Conservation (phyloP, 2,113 vertebrate species). For the Oryzias melastigma region DNA sequence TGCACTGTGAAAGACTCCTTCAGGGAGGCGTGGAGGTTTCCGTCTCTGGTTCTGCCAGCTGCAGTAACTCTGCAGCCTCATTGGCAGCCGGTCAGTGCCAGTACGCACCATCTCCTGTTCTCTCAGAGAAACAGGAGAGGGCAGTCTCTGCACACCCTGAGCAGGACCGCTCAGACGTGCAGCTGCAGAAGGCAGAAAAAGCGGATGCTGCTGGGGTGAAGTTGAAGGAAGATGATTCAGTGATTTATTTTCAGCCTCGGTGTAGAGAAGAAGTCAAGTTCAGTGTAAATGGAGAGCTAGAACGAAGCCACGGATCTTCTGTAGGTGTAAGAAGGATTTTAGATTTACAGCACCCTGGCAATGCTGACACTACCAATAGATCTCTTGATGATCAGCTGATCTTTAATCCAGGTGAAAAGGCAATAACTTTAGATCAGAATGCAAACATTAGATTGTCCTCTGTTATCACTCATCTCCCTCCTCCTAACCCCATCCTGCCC, state of each 20-base stretch:
- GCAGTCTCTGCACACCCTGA: slow-evolving; percentile 2
- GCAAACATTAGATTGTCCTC: slow-evolving; percentile 42
- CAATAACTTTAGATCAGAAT: slow-evolving; percentile 55
- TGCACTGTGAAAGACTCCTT: slow-evolving; percentile 73
- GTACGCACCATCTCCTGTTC: neutral
- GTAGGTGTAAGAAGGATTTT: slow-evolving; percentile 4
- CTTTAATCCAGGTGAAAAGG: slow-evolving; percentile 11
- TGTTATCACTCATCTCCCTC: slow-evolving; percentile 6
- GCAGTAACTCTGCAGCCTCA: neutral
- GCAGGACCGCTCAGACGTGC: neutral
- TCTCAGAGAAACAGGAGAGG: slow-evolving; percentile 6
- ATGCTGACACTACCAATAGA: neutral
- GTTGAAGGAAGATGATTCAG: neutral
- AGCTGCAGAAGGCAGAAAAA: slow-evolving; percentile 2
- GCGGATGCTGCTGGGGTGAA: neutral
- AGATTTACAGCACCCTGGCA: neutral
- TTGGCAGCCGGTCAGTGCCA: slow-evolving; percentile 2
- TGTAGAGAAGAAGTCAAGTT: slow-evolving; percentile 1
- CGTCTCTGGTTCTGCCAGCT: neutral
- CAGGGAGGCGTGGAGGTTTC: slow-evolving; percentile 19
- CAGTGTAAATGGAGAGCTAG: neutral
- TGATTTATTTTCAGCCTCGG: slow-evolving; percentile 2
- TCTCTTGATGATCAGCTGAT: neutral
- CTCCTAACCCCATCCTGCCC: neutral
- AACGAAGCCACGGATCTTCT: slow-evolving; percentile 2